A percentile compares a stretch with the other conserved stretches of the same genome.
These are phyloP conservation scores for Rhinoraja longicauda DNA, from an alignment of 2,797 vertebrate species.

Conservation along the genomic window DNA sequence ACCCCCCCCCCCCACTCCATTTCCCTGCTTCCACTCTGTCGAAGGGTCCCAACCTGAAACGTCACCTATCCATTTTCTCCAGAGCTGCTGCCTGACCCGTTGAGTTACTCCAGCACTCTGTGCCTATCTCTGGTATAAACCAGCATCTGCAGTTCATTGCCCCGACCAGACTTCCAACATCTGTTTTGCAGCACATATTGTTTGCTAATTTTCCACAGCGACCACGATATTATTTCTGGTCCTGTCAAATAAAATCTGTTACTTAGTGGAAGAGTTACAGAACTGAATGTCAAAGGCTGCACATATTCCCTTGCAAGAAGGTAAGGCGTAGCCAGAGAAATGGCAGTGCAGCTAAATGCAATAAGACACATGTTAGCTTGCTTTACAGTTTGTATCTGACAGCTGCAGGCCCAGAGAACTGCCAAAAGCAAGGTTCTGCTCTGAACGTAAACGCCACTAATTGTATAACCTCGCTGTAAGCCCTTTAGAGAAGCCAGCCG, in stretches of 20 bases:
- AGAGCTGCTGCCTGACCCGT: too few species aligned
- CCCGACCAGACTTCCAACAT: background rate
- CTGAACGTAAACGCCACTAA: slow-evolving; percentile 19
- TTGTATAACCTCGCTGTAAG: slow-evolving; percentile 31
- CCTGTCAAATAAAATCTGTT: slow-evolving; percentile 39
- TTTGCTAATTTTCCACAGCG: slow-evolving; percentile 18
- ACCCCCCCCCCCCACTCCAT: too few species aligned
- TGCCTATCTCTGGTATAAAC: too few species aligned
- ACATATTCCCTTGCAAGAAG: slow-evolving; percentile 18
- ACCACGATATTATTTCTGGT: slow-evolving; percentile 39
- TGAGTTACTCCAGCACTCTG: too few species aligned
- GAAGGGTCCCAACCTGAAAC: too few species aligned
- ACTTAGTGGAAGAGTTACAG: slow-evolving; percentile 24
- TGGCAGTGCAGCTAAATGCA: slow-evolving; percentile 40
- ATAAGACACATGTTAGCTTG: slow-evolving; percentile 37
- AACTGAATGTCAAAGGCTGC: slow-evolving; percentile 44
- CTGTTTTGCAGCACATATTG: slow-evolving; percentile 6
- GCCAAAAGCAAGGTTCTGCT: slow-evolving; percentile 13
- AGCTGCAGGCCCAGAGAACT: slow-evolving; percentile 31
- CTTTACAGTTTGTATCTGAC: slow-evolving; percentile 39
- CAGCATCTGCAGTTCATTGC: too few species aligned
- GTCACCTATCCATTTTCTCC: too few species aligned
- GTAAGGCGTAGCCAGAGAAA: slow-evolving; percentile 42
- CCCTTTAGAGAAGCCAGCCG: background rate
- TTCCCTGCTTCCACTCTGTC: too few species aligned